phyloP scores from a whole-genome alignment of 1,140 invertebrate species.

The Scaptodrosophila lebanonensis region DNA sequence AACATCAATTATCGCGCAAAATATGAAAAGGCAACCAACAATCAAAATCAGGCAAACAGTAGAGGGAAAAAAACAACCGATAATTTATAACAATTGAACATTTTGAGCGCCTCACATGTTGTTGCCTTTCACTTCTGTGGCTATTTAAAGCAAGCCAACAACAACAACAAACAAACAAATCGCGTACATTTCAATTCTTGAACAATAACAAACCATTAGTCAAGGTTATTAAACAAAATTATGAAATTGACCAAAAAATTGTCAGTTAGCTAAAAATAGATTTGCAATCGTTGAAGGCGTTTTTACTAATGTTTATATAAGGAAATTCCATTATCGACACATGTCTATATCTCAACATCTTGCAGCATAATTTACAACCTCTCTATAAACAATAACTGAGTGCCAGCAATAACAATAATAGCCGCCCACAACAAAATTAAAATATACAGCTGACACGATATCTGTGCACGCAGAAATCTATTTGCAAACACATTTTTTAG shows the following conservation, averaged over 20 bases:
- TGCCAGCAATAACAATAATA: no score
- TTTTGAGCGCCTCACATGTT: conserved; percentile 38
- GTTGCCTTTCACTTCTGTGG: conserved; percentile 62
- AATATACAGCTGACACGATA: no score
- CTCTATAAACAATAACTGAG: no score
- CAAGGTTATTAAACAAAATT: conserved; percentile 58
- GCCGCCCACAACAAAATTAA: no score
- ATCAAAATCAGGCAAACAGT: conserved; percentile 2
- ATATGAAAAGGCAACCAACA: conserved; percentile 11
- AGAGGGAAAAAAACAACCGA: conserved; percentile 28
- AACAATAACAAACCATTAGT: conserved; percentile 34
- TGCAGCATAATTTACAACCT: conserved; percentile 10
- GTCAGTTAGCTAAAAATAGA: conserved; percentile 42
- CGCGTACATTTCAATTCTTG: not conserved
- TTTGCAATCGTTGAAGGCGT: conserved; percentile 29
- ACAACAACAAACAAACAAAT: not conserved
- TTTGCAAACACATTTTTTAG: no score
- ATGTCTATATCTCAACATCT: conserved; percentile 47
- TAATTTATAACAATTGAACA: conserved; percentile 50
- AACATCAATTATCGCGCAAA: conserved; percentile 2
- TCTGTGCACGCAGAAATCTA: no score
- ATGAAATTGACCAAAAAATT: conserved; percentile 44
- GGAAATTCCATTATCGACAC: conserved; percentile 65
- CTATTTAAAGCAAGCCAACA: conserved; percentile 36
- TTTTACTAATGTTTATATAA: conserved; percentile 60